Evolutionary conservation across 2,888 invertebrate species (phyloP).

Genomic region (Stictocephala bisonia): DNA sequence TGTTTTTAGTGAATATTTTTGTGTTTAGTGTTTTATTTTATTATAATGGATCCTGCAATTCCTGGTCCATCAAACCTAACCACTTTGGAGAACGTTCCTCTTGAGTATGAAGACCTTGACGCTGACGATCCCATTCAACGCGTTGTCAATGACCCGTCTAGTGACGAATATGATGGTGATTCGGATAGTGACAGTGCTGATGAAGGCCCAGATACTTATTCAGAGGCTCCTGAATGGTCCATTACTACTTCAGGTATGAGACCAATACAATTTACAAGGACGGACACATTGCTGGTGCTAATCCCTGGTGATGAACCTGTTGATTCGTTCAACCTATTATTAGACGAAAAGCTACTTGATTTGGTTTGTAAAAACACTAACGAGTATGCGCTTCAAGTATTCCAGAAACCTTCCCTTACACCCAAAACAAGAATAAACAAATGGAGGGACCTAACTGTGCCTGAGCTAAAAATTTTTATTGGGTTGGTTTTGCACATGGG

Average conservation of each 20-base stretch:
- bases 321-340: not conserved
- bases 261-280: not conserved
- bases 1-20: no score
- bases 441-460: not conserved
- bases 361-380: not conserved
- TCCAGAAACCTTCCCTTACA: not conserved
- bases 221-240: constrained; percentile 1
- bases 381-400: not conserved
- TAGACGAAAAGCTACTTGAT: not conserved
- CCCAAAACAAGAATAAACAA: no score
- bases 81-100: no score
- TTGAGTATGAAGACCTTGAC: not conserved
- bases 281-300: not conserved
- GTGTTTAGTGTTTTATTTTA: no score
- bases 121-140: not conserved
- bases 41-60: no score
- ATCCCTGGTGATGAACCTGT: not conserved
- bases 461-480: constrained; percentile 36
- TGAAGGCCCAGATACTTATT: not conserved
- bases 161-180: not conserved
- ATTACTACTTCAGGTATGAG: constrained; percentile 9
- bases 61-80: no score
- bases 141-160: not conserved
- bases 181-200: not conserved
- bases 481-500: constrained; percentile 47